Evolutionary conservation across 2,113 vertebrate genomes (phyloP).

Genomic region (Garra rufa): DNA sequence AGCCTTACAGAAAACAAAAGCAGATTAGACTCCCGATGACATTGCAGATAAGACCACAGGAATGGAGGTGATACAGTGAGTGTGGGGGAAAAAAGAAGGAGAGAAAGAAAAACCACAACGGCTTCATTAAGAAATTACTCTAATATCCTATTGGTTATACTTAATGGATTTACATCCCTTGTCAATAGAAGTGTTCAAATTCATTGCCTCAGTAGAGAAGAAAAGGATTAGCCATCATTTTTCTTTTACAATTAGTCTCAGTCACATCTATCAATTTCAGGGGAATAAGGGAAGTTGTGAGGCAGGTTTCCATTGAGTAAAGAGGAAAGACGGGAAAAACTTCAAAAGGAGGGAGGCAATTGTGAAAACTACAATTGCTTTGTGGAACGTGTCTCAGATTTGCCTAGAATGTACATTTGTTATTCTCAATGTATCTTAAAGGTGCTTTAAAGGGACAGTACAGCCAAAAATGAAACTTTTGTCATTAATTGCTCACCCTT

Average conservation of each 20-base stretch:
- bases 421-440: not conserved
- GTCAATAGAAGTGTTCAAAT: constrained; percentile 59
- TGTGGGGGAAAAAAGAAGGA: constrained; percentile 41
- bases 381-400: not conserved
- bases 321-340: not conserved
- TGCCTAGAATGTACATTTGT: constrained; percentile 14
- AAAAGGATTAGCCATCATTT: constrained; percentile 46
- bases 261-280: constrained; percentile 33
- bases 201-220: constrained; percentile 47
- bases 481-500: too few relatives aligned
- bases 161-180: constrained; percentile 69
- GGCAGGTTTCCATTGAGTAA: constrained; percentile 4
- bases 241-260: constrained; percentile 50
- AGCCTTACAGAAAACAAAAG: constrained; percentile 26
- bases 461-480: too few relatives aligned
- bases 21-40: constrained; percentile 49
- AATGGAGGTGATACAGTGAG: constrained; percentile 22
- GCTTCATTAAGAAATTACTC: constrained; percentile 57
- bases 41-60: constrained; percentile 41
- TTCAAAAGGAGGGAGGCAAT: not conserved
- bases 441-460: too few relatives aligned
- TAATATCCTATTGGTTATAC: constrained; percentile 70
- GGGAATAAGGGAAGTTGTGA: constrained; percentile 19
- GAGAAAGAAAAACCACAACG: constrained; percentile 43
- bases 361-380: constrained; percentile 10